phyloP scores from a whole-genome alignment of 2,113 vertebrate species.

The Platichthys flesus region DNA sequence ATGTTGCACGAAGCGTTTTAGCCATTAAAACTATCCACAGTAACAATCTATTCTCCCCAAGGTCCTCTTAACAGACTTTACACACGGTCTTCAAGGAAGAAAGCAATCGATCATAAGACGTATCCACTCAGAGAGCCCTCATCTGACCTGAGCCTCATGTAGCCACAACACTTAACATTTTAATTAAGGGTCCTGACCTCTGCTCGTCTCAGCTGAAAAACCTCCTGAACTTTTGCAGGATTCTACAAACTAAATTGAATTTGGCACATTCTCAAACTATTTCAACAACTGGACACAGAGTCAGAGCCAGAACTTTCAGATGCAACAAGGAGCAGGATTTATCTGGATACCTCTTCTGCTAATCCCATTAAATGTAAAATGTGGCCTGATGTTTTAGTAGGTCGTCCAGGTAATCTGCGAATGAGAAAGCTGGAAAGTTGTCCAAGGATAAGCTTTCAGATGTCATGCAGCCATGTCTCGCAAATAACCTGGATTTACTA shows the following conservation, averaged over 20 bases:
- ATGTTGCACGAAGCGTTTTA: neutral
- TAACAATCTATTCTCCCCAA: neutral
- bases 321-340: conserved; percentile 3
- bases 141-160: neutral
- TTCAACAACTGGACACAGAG: conserved; percentile 1
- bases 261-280: conserved; percentile 4
- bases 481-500: neutral
- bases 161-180: conserved; percentile 6
- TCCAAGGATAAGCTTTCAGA: neutral
- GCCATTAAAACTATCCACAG: neutral
- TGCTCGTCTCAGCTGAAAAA: conserved; percentile 4
- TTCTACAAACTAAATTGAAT: neutral
- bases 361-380: neutral
- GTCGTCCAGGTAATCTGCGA: neutral
- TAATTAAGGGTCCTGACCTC: neutral
- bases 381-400: neutral
- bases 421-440: neutral
- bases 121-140: neutral
- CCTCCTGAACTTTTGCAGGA: neutral
- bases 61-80: neutral
- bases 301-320: neutral
- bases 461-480: neutral
- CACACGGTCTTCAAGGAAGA: neutral
- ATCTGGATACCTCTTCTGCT: neutral
- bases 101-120: neutral